A percentile compares a stretch with the other conserved stretches of the same genome.
Conservation (phyloP, 2,797 vertebrate genomes). For the Lophius americanus region DNA sequence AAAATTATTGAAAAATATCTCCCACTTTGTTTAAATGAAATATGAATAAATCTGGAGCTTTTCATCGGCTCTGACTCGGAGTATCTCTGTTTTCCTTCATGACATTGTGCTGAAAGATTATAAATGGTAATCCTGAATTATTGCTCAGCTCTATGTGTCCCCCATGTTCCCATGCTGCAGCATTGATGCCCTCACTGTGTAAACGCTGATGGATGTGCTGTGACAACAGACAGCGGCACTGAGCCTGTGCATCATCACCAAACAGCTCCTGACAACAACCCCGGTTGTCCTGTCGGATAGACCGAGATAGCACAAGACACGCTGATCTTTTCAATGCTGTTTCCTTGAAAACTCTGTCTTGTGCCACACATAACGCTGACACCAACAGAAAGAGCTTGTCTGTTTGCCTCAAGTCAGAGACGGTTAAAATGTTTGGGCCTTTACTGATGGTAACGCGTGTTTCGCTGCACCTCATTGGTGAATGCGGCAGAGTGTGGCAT, state of each 20-base stretch:
- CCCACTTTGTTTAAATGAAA: slow-evolving; percentile 9
- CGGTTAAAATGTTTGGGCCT: slow-evolving; percentile 65
- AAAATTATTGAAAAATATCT: not conserved
- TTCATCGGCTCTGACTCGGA: not conserved
- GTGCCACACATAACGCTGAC: slow-evolving; percentile 72
- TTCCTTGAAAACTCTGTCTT: slow-evolving; percentile 68
- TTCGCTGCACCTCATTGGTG: slow-evolving; percentile 53
- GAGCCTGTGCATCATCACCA: slow-evolving; percentile 71
- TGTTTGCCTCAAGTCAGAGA: slow-evolving; percentile 67
- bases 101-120: slow-evolving; percentile 28
- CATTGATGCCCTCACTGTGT: slow-evolving; percentile 35
- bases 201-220: slow-evolving; percentile 66
- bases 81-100: slow-evolving; percentile 3
- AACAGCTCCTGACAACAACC: slow-evolving; percentile 82
- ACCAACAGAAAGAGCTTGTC: slow-evolving; percentile 80
- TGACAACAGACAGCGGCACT: slow-evolving; percentile 68
- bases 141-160: slow-evolving; percentile 15
- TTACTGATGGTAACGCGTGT: slow-evolving; percentile 36
- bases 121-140: slow-evolving; percentile 28
- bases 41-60: not conserved
- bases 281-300: slow-evolving; percentile 60
- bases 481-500: slow-evolving; percentile 55
- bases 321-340: slow-evolving; percentile 82
- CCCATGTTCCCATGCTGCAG: slow-evolving; percentile 6
- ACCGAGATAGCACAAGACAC: slow-evolving; percentile 74